Base-by-base conservation (phyloP, 2,888 invertebrate species). In the Dynastes tityus region DNA sequence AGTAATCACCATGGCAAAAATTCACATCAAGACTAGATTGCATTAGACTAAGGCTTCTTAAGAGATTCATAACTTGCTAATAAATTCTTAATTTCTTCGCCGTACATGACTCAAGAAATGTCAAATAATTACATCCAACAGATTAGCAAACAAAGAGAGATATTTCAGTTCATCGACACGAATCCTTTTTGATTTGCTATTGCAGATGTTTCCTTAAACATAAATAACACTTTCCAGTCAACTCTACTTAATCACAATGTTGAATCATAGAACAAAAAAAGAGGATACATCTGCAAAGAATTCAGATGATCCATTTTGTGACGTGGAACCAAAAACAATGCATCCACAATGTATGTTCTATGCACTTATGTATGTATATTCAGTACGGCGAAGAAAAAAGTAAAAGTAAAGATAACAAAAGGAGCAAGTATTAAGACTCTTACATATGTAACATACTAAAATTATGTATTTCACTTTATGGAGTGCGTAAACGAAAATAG, bases 391-490 rank as follows among this genome's bases (percentile, higher is more conserved):
- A 51, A 11, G 27, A 53, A 68, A 70, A 40, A 6, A 53, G 53
- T 61, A 37, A 51, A 51, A 29, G 13, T 22, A 58, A 73, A 40
- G 73, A 40, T 13, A 37, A 37, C 16, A 22, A 58, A 40, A 16
- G 40, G 22, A 58, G n/a, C 6, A 58, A 58, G 45, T 9, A 37
- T 58, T 8, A 40, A 40, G 40, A 73, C 53, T 51, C 32, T 29
- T 53, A 70, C 70, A 32, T 32, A 5, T 5, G 32, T 22, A 22
- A 22, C 22, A 22, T 22, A 55, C 71, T 71, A 71, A 71, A 71
- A 71, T 71, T 55, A 71, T 58, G 73, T 73, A 73, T 73, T 73
- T 73, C 45, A 45, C 58, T 73, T 61, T 73, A 29, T 45, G n/a
- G 27, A 58, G 37, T 58, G 58, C n/a, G 40, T 27, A 16, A 22